Evolutionary conservation across 1,140 invertebrate genomes (phyloP), one percentile per base, ranked within the genome.

Genomic region (Lepidurus arcticus): DNA sequence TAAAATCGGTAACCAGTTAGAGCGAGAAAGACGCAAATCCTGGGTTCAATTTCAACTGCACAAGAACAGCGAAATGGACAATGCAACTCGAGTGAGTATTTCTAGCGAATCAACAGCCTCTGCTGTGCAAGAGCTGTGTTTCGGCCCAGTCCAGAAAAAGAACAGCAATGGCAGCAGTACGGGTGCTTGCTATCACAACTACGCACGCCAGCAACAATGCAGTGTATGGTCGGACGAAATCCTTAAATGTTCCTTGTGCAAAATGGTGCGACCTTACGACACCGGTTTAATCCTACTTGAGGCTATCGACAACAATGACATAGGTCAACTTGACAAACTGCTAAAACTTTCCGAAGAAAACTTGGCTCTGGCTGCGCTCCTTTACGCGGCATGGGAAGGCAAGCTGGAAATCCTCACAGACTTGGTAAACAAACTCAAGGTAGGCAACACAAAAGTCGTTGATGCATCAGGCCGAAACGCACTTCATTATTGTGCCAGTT

Each of bases 401-500:
- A 74, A 47, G 24, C 26, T 75, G 9, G 73, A 34, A 21, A 34
- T 78, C 42, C 13, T 78, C 16, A n/a, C 13, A 6, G 74, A 10
- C 45, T 47, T 75, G 44, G 13, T 78, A 74, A 44, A 11, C 2
- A 24, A 45, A n/a, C 24, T 26, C 24, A 8, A 45, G 44, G 16
- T 13, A 16, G 42, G 21, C 47, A 44, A n/a, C 42, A n/a, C 6
- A 13, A 13, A 45, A 73, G 24, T 7, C 16, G 13, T 16, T 75
- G 78, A 44, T n/a, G 24, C 26, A 44, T 74, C 74, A 26, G 43
- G 78, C 24, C 34, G 11, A 74, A 78, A 21, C 75, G 78, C 24
- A 21, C 73, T n/a, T 21, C 53, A 24, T 44, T 73, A 21, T 65
- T 78, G 77, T 26, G 81, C 79, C 16, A 80, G 88, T 81, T 87